A percentile compares a stretch with the other conserved stretches of the same genome.
phyloP scores from a whole-genome alignment of 1,140 invertebrate genomes.

The Drosophila miranda region DNA sequence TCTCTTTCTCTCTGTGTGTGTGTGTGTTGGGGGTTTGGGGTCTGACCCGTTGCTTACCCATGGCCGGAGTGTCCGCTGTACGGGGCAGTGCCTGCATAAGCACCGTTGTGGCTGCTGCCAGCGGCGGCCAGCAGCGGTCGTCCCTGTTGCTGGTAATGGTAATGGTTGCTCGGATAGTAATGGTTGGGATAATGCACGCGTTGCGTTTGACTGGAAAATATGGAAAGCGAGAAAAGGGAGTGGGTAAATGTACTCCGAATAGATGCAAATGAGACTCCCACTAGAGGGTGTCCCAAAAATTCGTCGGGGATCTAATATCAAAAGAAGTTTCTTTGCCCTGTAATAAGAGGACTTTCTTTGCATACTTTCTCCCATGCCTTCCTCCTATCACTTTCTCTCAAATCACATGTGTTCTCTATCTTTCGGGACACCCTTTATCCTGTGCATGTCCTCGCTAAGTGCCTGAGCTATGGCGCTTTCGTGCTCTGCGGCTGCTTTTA shows the following conservation, averaged over 20 bases:
- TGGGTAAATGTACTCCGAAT: background rate
- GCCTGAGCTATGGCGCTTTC: constrained; percentile 7
- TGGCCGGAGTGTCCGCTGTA: constrained; percentile 69
- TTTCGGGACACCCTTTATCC: too few relatives aligned
- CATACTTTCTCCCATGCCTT: too few relatives aligned
- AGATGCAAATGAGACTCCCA: too few relatives aligned
- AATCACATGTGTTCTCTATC: too few relatives aligned
- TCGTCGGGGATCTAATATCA: too few relatives aligned
- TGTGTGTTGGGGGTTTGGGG: background rate
- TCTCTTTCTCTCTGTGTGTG: too few relatives aligned
- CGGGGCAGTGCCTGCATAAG: constrained; percentile 40
- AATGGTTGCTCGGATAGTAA: constrained; percentile 32
- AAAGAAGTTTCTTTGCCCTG: too few relatives aligned
- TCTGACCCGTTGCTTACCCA: constrained; percentile 48
- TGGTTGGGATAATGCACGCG: constrained; percentile 67
- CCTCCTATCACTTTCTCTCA: too few relatives aligned
- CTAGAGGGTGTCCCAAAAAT: too few relatives aligned
- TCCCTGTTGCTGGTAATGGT: constrained; percentile 47
- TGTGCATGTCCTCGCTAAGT: constrained; percentile 13
- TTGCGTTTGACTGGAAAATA: constrained; percentile 51
- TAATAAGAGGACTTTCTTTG: too few relatives aligned
- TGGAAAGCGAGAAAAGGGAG: constrained; percentile 7
- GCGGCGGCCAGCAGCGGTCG: constrained; percentile 44
- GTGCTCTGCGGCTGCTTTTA: background rate
- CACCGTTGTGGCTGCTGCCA: constrained; percentile 61